Evolutionary conservation across 2,888 invertebrate species (phyloP), one percentile per base, ranked within the genome.

Genomic region (Metalampra italica): DNA sequence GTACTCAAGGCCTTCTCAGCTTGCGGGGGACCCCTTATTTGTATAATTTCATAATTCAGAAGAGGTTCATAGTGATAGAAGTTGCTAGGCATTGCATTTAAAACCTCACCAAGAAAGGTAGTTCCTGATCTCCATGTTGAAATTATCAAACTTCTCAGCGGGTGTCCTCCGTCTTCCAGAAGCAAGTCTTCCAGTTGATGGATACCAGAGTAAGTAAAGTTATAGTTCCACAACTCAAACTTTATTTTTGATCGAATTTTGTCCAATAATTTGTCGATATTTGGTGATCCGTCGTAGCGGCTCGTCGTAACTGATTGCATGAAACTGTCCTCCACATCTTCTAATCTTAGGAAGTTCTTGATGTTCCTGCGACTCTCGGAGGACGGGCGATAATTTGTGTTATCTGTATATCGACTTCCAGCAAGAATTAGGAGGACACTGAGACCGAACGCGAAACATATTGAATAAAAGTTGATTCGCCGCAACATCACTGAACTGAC

Each of bases 71-170:
- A 97, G 75, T 97, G 96, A 83, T 97, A 97, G 81, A 92, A 97
- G 76, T 94, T 97, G 30, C 93, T 96, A 13, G 97, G 96, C 74
- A 96, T 92, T 29, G 96, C 91, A 75, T 95, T 95, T 43, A 97
- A 76, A 40, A 96, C 92, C 69, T 96, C 96, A 47, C 96, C 97
- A 46, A 97, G 90, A 76, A 97, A 97, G 34, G 97, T 97, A 14
- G 97, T 96, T 7, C 97, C 97, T 4, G 96, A 96, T 60, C 97
- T 91, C 96, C 97, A 97, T 11, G 96, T 96, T n/a, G 96, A 95
- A 52, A 96, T 84, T 57, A 97, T 93, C 43, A 97, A 78, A 75
- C 93, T 96, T 56, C 94, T 90, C 50, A 95, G 72, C 4, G 96
- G 96, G 50, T 85, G 90, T 11, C 96, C 96, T 39, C 92, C 92